Evolutionary conservation across 37 sponge, comb jelly and placozoan genomes (phyloP).

Genomic region (Crambe crambe): DNA sequence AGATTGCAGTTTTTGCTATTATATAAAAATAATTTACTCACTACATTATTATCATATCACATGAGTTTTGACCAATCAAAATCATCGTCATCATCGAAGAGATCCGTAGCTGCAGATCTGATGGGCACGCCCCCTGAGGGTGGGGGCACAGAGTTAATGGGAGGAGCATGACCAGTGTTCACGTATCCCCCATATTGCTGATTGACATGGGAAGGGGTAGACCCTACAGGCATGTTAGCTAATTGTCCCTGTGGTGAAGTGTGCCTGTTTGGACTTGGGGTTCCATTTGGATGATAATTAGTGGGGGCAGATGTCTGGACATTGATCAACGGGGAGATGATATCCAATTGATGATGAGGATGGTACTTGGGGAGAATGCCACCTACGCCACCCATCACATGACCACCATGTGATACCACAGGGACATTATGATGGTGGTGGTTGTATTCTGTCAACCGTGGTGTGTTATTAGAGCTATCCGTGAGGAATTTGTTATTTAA

Average conservation of each 20-base stretch:
- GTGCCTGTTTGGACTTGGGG: constrained; percentile 17
- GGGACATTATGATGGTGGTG: background rate
- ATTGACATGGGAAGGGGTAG: background rate
- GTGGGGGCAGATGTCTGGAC: background rate
- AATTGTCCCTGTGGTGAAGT: background rate
- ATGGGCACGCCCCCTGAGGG: constrained; percentile 6
- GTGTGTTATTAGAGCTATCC: background rate
- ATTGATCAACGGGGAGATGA: background rate
- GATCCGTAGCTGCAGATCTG: constrained; percentile 50
- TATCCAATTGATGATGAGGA: constrained; percentile 3
- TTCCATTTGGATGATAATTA: background rate
- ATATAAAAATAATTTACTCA: background rate
- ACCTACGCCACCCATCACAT: background rate
- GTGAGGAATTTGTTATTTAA: constrained; percentile 28
- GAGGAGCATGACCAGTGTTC: background rate
- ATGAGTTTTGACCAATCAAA: constrained; percentile 85
- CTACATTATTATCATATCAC: constrained; percentile 8
- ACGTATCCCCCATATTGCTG: background rate
- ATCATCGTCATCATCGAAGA: constrained; percentile 71
- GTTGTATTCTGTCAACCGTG: constrained; percentile 28
- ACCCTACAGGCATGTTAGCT: background rate
- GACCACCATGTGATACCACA: background rate
- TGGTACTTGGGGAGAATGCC: constrained; percentile 1
- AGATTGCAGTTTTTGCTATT: background rate
- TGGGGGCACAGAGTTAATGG: constrained; percentile 6